Evolutionary conservation across 2,797 vertebrate genomes (phyloP), one percentile per base, ranked within the genome.

Genomic region (Siniperca scherzeri): DNA sequence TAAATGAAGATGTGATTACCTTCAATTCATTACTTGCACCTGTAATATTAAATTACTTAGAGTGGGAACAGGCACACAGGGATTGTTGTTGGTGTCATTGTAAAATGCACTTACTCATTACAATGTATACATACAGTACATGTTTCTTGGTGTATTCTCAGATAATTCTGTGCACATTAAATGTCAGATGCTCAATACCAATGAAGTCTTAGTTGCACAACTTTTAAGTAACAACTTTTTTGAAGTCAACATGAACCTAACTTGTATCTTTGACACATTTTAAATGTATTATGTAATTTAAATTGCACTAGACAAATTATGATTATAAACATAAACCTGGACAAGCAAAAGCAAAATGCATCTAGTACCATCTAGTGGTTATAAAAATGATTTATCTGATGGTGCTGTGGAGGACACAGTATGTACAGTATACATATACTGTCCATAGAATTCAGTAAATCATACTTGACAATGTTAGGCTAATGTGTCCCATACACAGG

Each of bases 311-410:
- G 27, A 81, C 9, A 70, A 33, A 67, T 74, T 64, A 67, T 59
- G 3, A 46, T 83, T 67, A 74, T 7, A 82, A 67, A 81, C 38
- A 44, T 9, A 27, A 86, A 62, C 22, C 50, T 71, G 36, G 46
- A 67, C 13, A 38, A 56, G 67, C 22, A 52, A 93, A 88, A 85
- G 59, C 72, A 17, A 55, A 93, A 95, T 96, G 91, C 84, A 94
- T 86, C 90, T 97, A 96, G 93, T 97, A 97, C 97, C 98, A 97
- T 96, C 97, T 96, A 94, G 96, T 97, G 98, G 97, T 84, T 46
- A 52, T 16, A 19, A 50, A 60, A 36, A 21, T 36, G 2, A 68
- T 13, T 8, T 40, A 56, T 48, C 60, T 53, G 59, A 76, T 0
- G 2, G 57, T 19, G 9, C 16, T 46, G 48, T 56, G 16, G n/a